Evolutionary conservation across 2,113 vertebrate species (phyloP).

Genomic region (Chrysochloris asiatica): DNA sequence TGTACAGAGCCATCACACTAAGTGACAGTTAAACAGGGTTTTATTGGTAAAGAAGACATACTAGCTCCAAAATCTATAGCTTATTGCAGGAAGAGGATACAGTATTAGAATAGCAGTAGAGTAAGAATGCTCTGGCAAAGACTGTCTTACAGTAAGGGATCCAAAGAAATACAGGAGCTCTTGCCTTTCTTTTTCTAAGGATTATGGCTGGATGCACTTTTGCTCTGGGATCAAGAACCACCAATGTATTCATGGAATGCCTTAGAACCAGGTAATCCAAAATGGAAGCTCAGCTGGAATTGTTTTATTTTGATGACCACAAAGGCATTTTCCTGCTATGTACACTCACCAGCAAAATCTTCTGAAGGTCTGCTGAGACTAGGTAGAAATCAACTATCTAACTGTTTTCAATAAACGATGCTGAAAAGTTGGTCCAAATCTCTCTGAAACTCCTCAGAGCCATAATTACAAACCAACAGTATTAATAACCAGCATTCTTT

Average conservation of each 20-base stretch:
- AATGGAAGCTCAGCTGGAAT: background rate
- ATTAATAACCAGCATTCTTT: too few relatives aligned
- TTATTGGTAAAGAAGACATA: background rate
- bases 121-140: background rate
- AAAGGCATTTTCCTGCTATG: background rate
- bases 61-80: too few relatives aligned
- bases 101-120: background rate
- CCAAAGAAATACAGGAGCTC: background rate
- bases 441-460: too few relatives aligned
- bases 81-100: background rate
- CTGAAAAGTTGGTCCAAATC: too few relatives aligned
- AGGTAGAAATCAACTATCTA: too few relatives aligned
- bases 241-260: background rate
- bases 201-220: background rate
- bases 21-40: background rate
- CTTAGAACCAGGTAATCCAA: background rate
- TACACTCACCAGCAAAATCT: too few relatives aligned
- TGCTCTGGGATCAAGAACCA: background rate
- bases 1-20: too few relatives aligned
- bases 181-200: background rate
- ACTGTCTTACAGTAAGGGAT: too few relatives aligned
- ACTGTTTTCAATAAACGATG: too few relatives aligned
- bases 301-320: background rate
- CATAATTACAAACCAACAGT: too few relatives aligned
- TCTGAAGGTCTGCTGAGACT: too few relatives aligned